phyloP scores from a whole-genome alignment of 2,797 vertebrate genomes.

The Sylvilagus floridanus region DNA sequence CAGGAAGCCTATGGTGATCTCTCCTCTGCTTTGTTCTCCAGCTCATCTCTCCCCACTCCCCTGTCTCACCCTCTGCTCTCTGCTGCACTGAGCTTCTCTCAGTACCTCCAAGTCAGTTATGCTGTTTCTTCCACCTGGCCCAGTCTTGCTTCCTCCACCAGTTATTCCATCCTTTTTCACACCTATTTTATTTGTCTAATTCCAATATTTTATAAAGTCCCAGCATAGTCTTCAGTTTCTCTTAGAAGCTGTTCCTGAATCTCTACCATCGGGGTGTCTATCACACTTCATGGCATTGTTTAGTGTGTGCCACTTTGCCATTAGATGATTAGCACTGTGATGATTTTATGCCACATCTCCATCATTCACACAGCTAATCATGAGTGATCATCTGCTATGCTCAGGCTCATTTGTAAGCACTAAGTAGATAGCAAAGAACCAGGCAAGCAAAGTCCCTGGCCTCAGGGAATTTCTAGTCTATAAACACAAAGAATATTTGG shows the following conservation, averaged over 20 bases:
- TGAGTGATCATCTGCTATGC: neutral
- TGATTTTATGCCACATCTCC: neutral
- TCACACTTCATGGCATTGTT: neutral
- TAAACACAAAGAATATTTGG: neutral
- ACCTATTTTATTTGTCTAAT: neutral
- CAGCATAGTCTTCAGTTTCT: neutral
- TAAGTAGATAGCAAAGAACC: slow-evolving; percentile 13
- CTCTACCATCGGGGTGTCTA: neutral
- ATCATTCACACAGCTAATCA: slow-evolving; percentile 11
- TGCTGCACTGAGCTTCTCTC: neutral
- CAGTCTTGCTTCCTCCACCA: neutral
- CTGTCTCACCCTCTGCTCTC: neutral
- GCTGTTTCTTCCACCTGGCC: neutral
- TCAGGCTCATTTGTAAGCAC: slow-evolving; percentile 9
- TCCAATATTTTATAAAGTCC: neutral
- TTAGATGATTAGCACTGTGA: neutral
- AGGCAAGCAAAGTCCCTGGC: neutral
- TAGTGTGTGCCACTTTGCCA: neutral
- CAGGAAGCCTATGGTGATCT: neutral
- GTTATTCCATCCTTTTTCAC: neutral
- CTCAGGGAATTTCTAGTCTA: neutral
- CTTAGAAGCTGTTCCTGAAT: neutral
- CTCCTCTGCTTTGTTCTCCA: neutral
- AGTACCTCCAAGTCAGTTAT: neutral
- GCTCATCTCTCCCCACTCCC: neutral